Percentiles rank a stretch among this genome's conserved stretches.
Conservation (phyloP, 2,888 invertebrate species). For the Rhodophaea formosa region DNA sequence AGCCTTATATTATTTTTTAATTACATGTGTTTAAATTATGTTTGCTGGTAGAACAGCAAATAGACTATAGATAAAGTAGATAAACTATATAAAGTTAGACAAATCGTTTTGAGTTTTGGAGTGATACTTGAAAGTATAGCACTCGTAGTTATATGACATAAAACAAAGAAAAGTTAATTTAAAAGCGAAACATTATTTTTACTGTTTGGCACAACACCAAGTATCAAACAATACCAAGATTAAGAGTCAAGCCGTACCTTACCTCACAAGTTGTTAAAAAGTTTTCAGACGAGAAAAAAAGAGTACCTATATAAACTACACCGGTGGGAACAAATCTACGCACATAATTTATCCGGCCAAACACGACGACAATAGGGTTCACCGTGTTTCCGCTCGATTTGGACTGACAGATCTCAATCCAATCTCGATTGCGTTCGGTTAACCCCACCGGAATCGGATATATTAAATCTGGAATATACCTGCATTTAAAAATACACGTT, state of each 20-base stretch:
- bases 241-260: not conserved
- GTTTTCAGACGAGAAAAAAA: not conserved
- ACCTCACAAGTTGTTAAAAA: not conserved
- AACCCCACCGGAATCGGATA: conserved; percentile 15
- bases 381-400: conserved; percentile 16
- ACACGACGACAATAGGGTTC: conserved; percentile 13
- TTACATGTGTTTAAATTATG: too few relatives aligned
- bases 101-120: too few relatives aligned
- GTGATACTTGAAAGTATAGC: too few relatives aligned
- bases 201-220: too few relatives aligned
- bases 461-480: conserved; percentile 9
- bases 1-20: too few relatives aligned
- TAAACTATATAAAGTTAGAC: too few relatives aligned
- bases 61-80: too few relatives aligned
- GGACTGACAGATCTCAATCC: conserved; percentile 18
- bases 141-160: too few relatives aligned
- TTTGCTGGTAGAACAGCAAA: too few relatives aligned
- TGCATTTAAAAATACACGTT: conserved; percentile 4
- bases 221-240: too few relatives aligned
- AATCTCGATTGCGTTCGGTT: conserved; percentile 15
- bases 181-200: too few relatives aligned
- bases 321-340: not conserved
- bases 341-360: conserved; percentile 3
- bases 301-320: not conserved
- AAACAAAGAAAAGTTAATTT: too few relatives aligned